Conservation (phyloP, 2,113 vertebrate species). For the Scomber scombrus region DNA sequence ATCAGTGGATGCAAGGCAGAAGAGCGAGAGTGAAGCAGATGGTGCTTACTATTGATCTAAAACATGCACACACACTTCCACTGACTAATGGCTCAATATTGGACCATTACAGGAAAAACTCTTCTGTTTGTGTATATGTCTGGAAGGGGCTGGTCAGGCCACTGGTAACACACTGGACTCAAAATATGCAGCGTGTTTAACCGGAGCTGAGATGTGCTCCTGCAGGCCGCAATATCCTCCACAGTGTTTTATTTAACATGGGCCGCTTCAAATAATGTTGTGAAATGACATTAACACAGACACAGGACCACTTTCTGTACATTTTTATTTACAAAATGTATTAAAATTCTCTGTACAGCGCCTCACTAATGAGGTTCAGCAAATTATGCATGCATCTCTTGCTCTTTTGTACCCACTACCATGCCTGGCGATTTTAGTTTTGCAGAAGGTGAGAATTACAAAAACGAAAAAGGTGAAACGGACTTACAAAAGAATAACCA, state of each 20-base stretch:
- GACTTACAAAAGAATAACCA: slow-evolving; percentile 74
- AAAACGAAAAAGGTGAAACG: slow-evolving; percentile 67
- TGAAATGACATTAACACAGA: slow-evolving; percentile 44
- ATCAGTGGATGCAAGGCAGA: slow-evolving; percentile 63
- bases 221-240: neutral
- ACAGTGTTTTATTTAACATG: neutral
- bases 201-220: neutral
- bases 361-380: slow-evolving; percentile 93
- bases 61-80: slow-evolving; percentile 64
- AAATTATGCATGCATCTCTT: slow-evolving; percentile 97
- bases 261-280: neutral
- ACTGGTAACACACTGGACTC: slow-evolving; percentile 6
- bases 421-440: slow-evolving; percentile 90
- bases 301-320: slow-evolving; percentile 88
- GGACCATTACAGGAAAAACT: slow-evolving; percentile 55
- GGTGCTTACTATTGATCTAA: slow-evolving; percentile 74
- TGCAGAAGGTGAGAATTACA: slow-evolving; percentile 89
- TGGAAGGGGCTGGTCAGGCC: slow-evolving; percentile 21
- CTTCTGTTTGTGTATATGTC: slow-evolving; percentile 54
- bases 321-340: slow-evolving; percentile 99
- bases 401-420: slow-evolving; percentile 92
- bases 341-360: slow-evolving; percentile 99
- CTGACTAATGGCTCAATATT: slow-evolving; percentile 70
- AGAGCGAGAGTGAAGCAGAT: slow-evolving; percentile 61
- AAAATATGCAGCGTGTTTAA: slow-evolving; percentile 27